phyloP scores from a whole-genome alignment of 2,888 invertebrate species.

The Aphodius granarius region DNA sequence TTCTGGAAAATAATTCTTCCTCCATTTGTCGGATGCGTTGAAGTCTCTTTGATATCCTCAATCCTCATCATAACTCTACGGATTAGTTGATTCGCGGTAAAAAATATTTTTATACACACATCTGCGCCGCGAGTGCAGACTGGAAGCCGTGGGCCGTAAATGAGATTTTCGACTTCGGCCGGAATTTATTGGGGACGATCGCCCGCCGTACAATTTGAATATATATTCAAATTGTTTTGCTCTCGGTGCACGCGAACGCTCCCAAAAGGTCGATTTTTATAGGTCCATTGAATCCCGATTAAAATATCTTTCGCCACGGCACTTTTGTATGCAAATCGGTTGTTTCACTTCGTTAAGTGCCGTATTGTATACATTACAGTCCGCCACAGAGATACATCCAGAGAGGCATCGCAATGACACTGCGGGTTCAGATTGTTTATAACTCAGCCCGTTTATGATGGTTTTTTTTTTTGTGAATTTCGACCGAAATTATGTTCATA shows the following conservation, averaged over 20 bases:
- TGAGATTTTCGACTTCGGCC: slow-evolving; percentile 22
- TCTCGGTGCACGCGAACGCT: slow-evolving; percentile 1
- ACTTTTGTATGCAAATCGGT: slow-evolving; percentile 10
- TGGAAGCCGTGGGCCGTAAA: slow-evolving; percentile 20
- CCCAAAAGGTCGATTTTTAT: slow-evolving; percentile 6
- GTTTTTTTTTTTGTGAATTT: neutral
- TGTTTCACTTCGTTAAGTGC: slow-evolving; percentile 7
- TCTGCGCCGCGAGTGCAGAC: neutral
- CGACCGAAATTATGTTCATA: neutral
- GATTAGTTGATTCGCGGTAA: neutral
- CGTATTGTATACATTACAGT: slow-evolving; percentile 11
- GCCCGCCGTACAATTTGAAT: too few relatives aligned
- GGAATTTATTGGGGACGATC: slow-evolving; percentile 19
- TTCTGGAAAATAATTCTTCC: too few relatives aligned
- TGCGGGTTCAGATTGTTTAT: neutral
- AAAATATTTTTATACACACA: neutral
- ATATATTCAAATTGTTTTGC: slow-evolving; percentile 15
- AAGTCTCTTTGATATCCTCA: neutral
- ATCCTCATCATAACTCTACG: neutral
- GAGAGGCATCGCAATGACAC: neutral
- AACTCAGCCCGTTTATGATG: neutral
- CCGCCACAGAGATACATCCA: neutral
- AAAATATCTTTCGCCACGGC: slow-evolving; percentile 6
- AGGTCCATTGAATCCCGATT: slow-evolving; percentile 8
- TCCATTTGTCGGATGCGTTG: too few relatives aligned